These are phyloP conservation scores for Caenorhabditis doughertyi DNA, from an alignment of 2,888 invertebrate species.

Conservation along the genomic window DNA sequence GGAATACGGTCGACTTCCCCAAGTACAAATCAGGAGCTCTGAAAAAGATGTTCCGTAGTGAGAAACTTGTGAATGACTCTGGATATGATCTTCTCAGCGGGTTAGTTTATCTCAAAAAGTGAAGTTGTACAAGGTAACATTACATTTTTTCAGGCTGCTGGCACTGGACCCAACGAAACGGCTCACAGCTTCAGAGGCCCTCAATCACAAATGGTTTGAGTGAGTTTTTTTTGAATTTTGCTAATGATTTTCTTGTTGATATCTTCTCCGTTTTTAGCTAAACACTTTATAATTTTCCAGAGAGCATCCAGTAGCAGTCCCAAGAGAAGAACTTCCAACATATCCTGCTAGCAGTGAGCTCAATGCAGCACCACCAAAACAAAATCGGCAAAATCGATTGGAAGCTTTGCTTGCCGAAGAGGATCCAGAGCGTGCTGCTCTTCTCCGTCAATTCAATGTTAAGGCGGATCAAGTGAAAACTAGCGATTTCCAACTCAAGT, in stretches of 20 bases:
- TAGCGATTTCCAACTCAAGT: slow-evolving; percentile 25
- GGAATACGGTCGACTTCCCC: not conserved
- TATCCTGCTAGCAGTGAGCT: slow-evolving; percentile 3
- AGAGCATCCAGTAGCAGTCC: slow-evolving; percentile 15
- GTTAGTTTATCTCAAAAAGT: not conserved
- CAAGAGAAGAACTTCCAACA: not conserved
- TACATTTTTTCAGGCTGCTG: slow-evolving; percentile 24
- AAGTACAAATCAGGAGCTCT: not conserved
- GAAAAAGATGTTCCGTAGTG: slow-evolving; percentile 1
- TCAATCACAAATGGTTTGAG: slow-evolving; percentile 26
- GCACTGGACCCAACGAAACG: slow-evolving; percentile 11
- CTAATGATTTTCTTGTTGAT: not conserved
- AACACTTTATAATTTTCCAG: slow-evolving; percentile 20
- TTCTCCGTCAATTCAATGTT: slow-evolving; percentile 32
- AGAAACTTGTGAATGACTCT: slow-evolving; percentile 15
- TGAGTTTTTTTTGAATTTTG: not conserved
- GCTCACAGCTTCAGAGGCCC: slow-evolving; percentile 6
- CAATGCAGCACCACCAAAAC: not conserved
- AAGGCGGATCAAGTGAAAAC: slow-evolving; percentile 25
- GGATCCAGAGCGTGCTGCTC: slow-evolving; percentile 23
- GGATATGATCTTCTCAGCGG: slow-evolving; percentile 27
- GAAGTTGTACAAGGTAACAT: not conserved
- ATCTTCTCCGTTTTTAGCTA: not conserved
- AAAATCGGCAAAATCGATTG: not conserved
- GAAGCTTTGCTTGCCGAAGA: slow-evolving; percentile 8